These are phyloP conservation scores for Periophthalmus magnuspinnatus DNA, from an alignment of 2,797 vertebrate species.

Conservation along the genomic window DNA sequence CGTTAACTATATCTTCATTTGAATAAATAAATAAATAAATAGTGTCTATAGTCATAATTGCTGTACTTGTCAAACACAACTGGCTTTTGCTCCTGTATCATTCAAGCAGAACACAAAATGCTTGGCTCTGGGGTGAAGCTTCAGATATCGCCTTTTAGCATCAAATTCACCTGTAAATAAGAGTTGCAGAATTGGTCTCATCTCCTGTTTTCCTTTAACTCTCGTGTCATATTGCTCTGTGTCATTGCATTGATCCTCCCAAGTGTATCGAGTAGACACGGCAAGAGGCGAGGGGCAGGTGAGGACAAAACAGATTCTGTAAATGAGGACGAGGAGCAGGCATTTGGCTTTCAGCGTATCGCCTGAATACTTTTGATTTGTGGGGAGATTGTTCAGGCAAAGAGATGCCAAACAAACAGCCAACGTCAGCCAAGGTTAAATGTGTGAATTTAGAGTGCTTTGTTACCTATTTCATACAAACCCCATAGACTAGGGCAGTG, in stretches of 20 bases:
- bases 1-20: no score
- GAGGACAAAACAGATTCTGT: slow-evolving; percentile 2
- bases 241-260: not conserved
- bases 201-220: slow-evolving; percentile 4
- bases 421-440: slow-evolving; percentile 6
- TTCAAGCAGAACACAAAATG: not conserved
- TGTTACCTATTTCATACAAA: not conserved
- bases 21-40: no score
- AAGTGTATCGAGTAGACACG: slow-evolving; percentile 5
- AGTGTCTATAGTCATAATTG: no score
- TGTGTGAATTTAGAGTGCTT: not conserved
- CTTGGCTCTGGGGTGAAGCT: not conserved
- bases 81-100: not conserved
- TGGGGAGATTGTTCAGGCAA: slow-evolving; percentile 11
- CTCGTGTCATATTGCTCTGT: slow-evolving; percentile 3
- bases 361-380: slow-evolving; percentile 23
- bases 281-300: not conserved
- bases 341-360: slow-evolving; percentile 4
- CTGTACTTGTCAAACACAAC: not conserved
- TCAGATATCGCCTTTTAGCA: not conserved
- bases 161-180: not conserved
- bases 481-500: not conserved
- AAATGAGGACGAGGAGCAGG: slow-evolving; percentile 12
- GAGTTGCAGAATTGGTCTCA: slow-evolving; percentile 1
- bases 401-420: not conserved